Evolutionary conservation across 2,113 vertebrate species (phyloP), one percentile per base, ranked within the genome.

Genomic region (Oreochromis spilurus): DNA sequence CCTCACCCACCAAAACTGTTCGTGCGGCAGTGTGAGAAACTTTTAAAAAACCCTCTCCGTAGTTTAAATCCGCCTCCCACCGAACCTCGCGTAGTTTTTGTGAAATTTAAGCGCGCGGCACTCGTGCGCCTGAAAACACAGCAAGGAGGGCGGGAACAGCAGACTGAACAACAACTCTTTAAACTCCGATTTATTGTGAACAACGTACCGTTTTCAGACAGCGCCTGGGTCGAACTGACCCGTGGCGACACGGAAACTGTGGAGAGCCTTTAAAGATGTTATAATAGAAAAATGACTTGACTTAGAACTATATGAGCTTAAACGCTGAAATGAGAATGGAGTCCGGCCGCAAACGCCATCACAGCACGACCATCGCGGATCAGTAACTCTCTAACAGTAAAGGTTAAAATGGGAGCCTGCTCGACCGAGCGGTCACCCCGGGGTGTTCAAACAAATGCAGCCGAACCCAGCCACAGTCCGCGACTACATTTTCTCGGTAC

Each of bases 321-420:
- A 3, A 60, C 40, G 4, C 2, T 3, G 7, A 9, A 38, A 24
- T 29, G 0, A 17, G 3, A 34, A 58, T 8, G 34, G 40, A 79
- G 62, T 70, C 34, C 17, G 85, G 83, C 5, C 11, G 31, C 6
- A 82, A 24, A 55, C 87, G 84, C 82, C 85, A 52, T 83, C 40
- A 38, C 48, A 57, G 67, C 9, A 31, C 52, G 13, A 14, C 50
- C 40, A 58, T 14, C 29, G 55, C 17, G 54, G 24, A 55, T 9
- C 16, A 29, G 3, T 36, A 75, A 67, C 70, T 79, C 9, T 70
- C 21, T 36, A 21, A 60, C 72, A 8, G 7, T 36, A 79, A 67
- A 80, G 81, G 84, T 80, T 88, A 80, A 90, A 79, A 77, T 77
- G 60, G 72, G 29, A 84, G 77, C 67, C 55, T 8, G 21, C 6